phyloP scores from a whole-genome alignment of 53 echinoderm and acorn worm genomes.

The Paelopatides confundens region DNA sequence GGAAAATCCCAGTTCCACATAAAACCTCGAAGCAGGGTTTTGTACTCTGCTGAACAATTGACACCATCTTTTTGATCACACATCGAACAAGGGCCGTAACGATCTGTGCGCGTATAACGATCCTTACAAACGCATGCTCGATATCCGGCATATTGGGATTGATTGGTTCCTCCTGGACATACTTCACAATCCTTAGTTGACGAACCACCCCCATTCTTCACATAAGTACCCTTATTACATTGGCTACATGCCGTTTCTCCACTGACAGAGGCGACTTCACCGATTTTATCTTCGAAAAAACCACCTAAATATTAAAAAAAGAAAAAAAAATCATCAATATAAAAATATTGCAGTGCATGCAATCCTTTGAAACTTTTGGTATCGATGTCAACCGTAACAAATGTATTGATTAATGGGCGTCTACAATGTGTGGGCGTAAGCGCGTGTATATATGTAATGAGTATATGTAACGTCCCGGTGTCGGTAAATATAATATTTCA shows the following conservation, averaged over 20 bases:
- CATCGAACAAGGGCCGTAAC: not conserved
- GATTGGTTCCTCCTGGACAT: slow-evolving; percentile 1
- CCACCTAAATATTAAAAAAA: not conserved
- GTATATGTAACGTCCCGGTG: no score
- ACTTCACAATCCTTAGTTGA: not conserved
- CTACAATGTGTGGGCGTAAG: no score
- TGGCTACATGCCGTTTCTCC: not conserved
- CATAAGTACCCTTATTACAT: slow-evolving; percentile 19
- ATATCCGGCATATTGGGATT: not conserved
- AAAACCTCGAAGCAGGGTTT: not conserved
- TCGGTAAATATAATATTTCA: no score
- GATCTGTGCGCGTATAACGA: not conserved
- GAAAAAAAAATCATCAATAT: no score
- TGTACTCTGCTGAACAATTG: not conserved
- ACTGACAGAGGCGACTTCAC: not conserved
- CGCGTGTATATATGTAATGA: no score
- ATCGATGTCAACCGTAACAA: no score
- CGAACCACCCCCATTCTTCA: not conserved
- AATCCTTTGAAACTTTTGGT: no score
- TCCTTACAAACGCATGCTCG: slow-evolving; percentile 2
- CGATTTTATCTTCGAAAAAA: not conserved
- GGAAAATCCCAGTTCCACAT: slow-evolving; percentile 21
- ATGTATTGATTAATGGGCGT: no score
- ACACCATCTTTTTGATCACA: not conserved
- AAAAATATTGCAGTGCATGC: no score